Conservation (phyloP, 2,113 vertebrate genomes). For the Carollia perspicillata region DNA sequence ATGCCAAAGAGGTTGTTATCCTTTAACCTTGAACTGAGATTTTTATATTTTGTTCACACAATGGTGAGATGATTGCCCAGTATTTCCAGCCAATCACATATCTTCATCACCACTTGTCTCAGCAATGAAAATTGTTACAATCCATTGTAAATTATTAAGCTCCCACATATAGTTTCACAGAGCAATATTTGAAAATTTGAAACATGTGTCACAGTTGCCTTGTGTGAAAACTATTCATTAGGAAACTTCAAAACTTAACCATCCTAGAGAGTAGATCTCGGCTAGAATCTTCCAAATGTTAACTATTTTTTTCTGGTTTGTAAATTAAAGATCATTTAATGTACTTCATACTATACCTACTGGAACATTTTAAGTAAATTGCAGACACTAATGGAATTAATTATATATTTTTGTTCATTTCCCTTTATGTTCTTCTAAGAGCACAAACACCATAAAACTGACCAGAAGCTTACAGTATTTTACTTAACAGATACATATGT, state of each 20-base stretch:
- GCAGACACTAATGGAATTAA: not conserved
- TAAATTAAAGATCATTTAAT: not conserved
- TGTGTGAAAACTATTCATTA: not conserved
- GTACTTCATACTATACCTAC: not conserved
- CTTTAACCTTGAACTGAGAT: not conserved
- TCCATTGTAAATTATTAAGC: not conserved
- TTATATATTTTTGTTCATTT: not conserved
- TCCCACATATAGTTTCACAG: not conserved
- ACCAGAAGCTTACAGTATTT: not conserved
- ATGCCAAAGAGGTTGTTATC: not conserved
- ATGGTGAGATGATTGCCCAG: not conserved
- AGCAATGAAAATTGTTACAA: not conserved
- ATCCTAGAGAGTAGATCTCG: not conserved
- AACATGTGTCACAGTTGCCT: not conserved
- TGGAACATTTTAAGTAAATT: not conserved
- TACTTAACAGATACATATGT: not conserved
- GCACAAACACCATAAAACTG: not conserved
- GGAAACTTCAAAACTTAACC: not conserved
- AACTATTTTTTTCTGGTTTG: not conserved
- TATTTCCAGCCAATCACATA: not conserved
- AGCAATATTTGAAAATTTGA: not conserved
- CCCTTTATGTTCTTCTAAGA: not conserved
- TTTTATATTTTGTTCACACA: not conserved
- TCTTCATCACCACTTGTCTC: not conserved
- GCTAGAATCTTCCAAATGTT: not conserved